These are phyloP conservation scores for Jacana jacana DNA, from an alignment of 2,113 vertebrate species.

Conservation along the genomic window DNA sequence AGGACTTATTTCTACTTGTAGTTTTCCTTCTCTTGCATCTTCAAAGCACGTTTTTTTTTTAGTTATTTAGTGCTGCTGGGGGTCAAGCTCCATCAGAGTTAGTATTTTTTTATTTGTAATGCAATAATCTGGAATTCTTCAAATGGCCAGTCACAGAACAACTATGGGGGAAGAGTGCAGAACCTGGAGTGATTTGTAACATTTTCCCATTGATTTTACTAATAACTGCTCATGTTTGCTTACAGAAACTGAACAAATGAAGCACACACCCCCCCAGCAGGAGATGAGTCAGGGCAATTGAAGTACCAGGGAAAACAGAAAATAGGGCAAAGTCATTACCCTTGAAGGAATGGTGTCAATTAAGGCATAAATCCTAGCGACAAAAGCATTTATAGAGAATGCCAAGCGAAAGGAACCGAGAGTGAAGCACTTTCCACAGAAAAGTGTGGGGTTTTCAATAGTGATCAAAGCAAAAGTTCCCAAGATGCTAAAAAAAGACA, in stretches of 20 bases:
- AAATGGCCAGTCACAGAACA: fast-evolving
- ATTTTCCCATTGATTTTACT: neutral
- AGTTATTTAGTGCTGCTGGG: neutral
- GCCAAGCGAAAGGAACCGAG: neutral
- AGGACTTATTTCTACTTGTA: neutral
- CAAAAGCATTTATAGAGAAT: neutral
- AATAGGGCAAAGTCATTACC: slow-evolving; percentile 11
- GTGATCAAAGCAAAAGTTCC: slow-evolving; percentile 38
- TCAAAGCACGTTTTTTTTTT: neutral
- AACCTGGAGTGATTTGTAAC: neutral
- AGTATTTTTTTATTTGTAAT: fast-evolving
- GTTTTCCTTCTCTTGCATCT: neutral
- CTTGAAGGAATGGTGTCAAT: slow-evolving; percentile 22
- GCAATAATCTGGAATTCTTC: neutral
- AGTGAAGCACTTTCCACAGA: neutral
- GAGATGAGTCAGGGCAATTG: neutral
- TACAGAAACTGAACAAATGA: neutral
- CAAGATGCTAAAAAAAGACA: neutral
- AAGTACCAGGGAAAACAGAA: neutral
- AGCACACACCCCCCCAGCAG: neutral
- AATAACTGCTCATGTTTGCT: neutral
- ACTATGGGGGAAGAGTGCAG: neutral
- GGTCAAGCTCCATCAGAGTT: neutral
- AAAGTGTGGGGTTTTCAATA: neutral
- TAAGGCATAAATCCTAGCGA: neutral